phyloP scores from a whole-genome alignment of 2,113 vertebrate genomes.

The Brachirus orientalis region DNA sequence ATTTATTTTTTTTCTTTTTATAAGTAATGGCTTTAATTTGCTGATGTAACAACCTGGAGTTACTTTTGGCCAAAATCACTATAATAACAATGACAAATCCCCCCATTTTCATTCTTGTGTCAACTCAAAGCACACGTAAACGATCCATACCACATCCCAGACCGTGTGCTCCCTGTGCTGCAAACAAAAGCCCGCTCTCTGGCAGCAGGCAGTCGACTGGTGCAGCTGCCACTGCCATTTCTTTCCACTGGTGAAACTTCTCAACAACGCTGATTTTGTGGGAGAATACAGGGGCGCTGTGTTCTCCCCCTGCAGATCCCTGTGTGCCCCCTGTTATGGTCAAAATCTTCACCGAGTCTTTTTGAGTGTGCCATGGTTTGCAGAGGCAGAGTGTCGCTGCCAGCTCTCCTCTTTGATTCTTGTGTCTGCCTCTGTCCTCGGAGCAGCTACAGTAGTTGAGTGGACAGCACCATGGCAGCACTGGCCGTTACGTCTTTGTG shows the following conservation, averaged over 20 bases:
- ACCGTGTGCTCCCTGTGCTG: conserved; percentile 36
- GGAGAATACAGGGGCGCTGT: conserved; percentile 45
- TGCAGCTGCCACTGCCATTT: conserved; percentile 68
- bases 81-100: not conserved
- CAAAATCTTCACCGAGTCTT: conserved; percentile 46
- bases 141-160: conserved; percentile 59
- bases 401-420: conserved; percentile 35
- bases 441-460: conserved; percentile 27
- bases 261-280: conserved; percentile 65
- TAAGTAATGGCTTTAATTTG: too few species aligned
- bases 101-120: conserved; percentile 29
- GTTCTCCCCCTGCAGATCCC: conserved; percentile 30
- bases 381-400: conserved; percentile 42
- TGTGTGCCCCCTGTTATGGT: conserved; percentile 37
- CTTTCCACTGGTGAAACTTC: conserved; percentile 43
- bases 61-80: too few species aligned
- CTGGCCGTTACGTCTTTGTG: conserved; percentile 2
- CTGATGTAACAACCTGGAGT: too few species aligned
- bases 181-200: conserved; percentile 66
- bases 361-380: conserved; percentile 53
- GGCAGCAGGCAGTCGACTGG: conserved; percentile 64
- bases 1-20: too few species aligned
- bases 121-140: conserved; percentile 4
- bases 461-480: conserved; percentile 30
- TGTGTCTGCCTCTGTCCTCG: conserved; percentile 14